Percentiles rank a stretch among this genome's conserved stretches.
Evolutionary conservation across 1,140 invertebrate genomes (phyloP).

Genomic region (Stenopsyche tienmushanensis): DNA sequence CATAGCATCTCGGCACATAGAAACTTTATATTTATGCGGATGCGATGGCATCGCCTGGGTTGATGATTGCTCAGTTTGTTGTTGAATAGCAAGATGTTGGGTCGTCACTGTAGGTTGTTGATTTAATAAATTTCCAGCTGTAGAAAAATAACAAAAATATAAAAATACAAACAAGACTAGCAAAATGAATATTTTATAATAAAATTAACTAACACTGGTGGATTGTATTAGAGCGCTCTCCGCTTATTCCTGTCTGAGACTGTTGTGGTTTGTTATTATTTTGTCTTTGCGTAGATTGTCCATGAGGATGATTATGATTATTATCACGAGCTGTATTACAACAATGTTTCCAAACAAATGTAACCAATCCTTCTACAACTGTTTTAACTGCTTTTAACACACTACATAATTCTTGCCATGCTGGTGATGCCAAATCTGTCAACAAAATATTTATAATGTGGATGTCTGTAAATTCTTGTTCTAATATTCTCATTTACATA

Average conservation of each 20-base stretch:
- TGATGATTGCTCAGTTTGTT: slow-evolving; percentile 4
- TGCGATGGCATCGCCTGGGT: slow-evolving; percentile 58
- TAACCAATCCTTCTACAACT: slow-evolving; percentile 81
- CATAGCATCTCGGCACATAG: slow-evolving; percentile 81
- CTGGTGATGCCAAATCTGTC: slow-evolving; percentile 69
- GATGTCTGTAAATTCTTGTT: slow-evolving; percentile 9
- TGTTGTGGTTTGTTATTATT: slow-evolving; percentile 35
- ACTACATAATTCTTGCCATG: slow-evolving; percentile 73
- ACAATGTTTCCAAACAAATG: slow-evolving; percentile 82
- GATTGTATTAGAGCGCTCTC: not conserved
- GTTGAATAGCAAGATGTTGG: not conserved
- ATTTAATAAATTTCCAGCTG: not conserved
- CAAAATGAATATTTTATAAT: not conserved
- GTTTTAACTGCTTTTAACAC: slow-evolving; percentile 78
- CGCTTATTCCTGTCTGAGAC: slow-evolving; percentile 36
- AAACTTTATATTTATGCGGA: slow-evolving; percentile 85
- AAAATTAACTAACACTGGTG: slow-evolving; percentile 26
- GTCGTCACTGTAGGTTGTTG: slow-evolving; percentile 2
- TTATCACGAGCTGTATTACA: slow-evolving; percentile 65
- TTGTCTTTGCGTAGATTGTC: slow-evolving; percentile 40
- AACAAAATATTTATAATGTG: slow-evolving; percentile 27
- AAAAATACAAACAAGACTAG: not conserved
- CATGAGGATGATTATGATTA: slow-evolving; percentile 49
- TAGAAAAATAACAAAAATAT: slow-evolving; percentile 6
- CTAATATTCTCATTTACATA: slow-evolving; percentile 1